Evolutionary conservation across 2,797 vertebrate genomes (phyloP).

Genomic region (Buphagus erythrorhynchus): DNA sequence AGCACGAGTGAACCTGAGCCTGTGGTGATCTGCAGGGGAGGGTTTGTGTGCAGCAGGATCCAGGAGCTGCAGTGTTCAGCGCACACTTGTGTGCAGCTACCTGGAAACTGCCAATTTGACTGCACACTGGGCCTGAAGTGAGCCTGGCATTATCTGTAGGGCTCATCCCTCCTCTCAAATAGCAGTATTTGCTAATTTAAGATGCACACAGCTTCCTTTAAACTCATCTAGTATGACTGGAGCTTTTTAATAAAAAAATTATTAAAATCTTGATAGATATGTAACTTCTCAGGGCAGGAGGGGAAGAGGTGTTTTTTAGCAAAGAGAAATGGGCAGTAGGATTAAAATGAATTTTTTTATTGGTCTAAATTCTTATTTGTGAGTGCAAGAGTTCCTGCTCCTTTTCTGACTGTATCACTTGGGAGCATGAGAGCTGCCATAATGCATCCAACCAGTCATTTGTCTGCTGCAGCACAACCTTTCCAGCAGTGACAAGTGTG

Average conservation of each 20-base stretch:
- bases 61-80: neutral
- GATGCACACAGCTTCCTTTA: neutral
- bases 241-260: neutral
- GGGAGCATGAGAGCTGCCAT: neutral
- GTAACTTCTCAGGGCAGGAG: neutral
- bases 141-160: neutral
- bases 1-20: neutral
- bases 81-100: neutral
- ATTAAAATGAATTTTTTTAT: neutral
- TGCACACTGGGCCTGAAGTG: neutral
- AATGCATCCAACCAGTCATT: neutral
- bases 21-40: neutral
- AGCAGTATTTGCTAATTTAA: neutral
- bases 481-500: neutral
- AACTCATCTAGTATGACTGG: neutral
- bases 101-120: neutral
- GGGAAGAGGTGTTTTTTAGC: neutral
- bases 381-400: neutral
- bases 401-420: neutral
- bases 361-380: neutral
- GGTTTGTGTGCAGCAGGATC: neutral
- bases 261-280: neutral
- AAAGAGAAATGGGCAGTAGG: neutral
- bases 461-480: neutral
- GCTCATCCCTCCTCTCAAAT: neutral